These are phyloP conservation scores for Schlechtendalia chinensis DNA, from an alignment of 1,140 invertebrate species.

Conservation along the genomic window DNA sequence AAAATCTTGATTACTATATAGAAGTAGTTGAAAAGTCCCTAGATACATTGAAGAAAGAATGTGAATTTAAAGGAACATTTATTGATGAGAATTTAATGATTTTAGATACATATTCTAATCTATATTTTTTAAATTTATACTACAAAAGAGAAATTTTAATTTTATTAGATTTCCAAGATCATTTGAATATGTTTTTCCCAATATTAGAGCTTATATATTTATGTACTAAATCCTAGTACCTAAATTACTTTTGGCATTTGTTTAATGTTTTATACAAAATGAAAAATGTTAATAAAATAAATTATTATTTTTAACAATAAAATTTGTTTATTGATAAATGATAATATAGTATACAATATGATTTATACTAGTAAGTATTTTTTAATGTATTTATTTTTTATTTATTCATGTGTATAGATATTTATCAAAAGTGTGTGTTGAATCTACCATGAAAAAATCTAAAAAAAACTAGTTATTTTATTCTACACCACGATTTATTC, in stretches of 20 bases:
- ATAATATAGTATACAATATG: too few species aligned
- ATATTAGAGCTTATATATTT: conserved; percentile 1
- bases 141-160: conserved; percentile 39
- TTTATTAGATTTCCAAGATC: conserved; percentile 2
- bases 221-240: neutral
- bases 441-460: too few species aligned
- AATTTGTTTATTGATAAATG: neutral
- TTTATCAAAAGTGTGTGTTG: too few species aligned
- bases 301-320: neutral
- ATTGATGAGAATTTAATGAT: conserved; percentile 17
- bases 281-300: too few species aligned
- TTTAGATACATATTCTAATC: conserved; percentile 27
- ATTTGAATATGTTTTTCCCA: conserved; percentile 16
- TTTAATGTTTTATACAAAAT: neutral
- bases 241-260: too few species aligned
- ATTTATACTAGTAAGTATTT: too few species aligned
- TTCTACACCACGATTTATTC: too few species aligned
- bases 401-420: too few species aligned
- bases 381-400: too few species aligned
- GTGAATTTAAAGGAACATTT: conserved; percentile 35
- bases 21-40: neutral
- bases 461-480: too few species aligned
- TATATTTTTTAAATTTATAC: conserved; percentile 30
- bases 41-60: neutral
- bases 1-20: conserved; percentile 1